phyloP scores from a whole-genome alignment of 1,140 invertebrate species.

The Ceratina japonica region DNA sequence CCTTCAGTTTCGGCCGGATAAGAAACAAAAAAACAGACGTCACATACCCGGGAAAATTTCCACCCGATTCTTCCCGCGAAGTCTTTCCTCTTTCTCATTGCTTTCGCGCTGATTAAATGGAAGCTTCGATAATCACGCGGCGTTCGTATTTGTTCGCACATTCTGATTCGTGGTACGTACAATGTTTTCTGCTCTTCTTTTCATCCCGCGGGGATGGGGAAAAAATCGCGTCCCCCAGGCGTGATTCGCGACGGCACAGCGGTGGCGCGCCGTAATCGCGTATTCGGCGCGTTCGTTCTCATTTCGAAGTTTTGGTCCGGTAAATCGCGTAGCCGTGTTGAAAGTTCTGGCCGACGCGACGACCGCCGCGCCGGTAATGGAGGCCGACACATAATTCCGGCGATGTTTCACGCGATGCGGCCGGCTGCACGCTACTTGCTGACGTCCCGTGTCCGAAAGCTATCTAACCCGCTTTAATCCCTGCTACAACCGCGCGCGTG shows the following conservation, averaged over 20 bases:
- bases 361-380: conserved; percentile 19
- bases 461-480: conserved; percentile 27
- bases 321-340: conserved; percentile 31
- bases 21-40: not conserved
- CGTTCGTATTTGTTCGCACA: not conserved
- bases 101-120: conserved; percentile 9
- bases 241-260: not conserved
- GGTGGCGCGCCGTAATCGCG: not conserved
- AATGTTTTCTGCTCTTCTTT: too few species aligned
- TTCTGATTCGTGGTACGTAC: not conserved
- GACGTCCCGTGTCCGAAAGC: conserved; percentile 14
- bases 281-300: conserved; percentile 36
- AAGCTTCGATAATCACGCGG: not conserved
- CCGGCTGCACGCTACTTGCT: conserved; percentile 16
- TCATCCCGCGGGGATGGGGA: too few species aligned
- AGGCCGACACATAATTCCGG: conserved; percentile 38
- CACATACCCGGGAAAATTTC: not conserved
- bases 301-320: conserved; percentile 23
- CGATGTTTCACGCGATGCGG: conserved; percentile 43
- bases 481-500: not conserved
- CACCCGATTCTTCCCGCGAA: too few species aligned
- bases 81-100: not conserved
- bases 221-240: not conserved
- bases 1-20: not conserved
- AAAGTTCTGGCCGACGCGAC: conserved; percentile 19